Percentiles rank a stretch among this genome's conserved stretches.
Conservation (phyloP, 2,113 vertebrate species). For the Perca fluviatilis region DNA sequence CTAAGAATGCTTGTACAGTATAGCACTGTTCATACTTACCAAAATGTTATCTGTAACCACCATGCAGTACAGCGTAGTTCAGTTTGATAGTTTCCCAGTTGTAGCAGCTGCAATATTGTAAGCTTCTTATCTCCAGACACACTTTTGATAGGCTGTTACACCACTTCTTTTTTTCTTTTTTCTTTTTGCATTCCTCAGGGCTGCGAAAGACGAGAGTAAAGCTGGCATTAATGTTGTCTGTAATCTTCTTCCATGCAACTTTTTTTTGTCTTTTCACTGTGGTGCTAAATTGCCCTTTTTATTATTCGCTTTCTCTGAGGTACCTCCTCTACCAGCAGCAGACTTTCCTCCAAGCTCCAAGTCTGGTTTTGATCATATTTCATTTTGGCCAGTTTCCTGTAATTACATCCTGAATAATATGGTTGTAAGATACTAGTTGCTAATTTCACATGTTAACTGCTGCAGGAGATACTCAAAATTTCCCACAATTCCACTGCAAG, state of each 20-base stretch:
- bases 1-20: neutral
- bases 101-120: slow-evolving; percentile 8
- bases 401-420: neutral
- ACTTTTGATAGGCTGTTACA: neutral
- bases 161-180: no score
- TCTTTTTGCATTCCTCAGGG: neutral
- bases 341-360: neutral
- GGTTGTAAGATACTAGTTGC: neutral
- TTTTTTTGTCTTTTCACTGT: neutral
- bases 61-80: neutral
- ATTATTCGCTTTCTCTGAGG: neutral
- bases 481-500: neutral
- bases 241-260: neutral
- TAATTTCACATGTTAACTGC: slow-evolving; percentile 2
- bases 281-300: neutral
- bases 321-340: neutral
- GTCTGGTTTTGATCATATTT: neutral
- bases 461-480: neutral
- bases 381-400: neutral
- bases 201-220: neutral
- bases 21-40: neutral
- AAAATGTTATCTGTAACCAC: neutral
- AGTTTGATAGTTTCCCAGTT: neutral
- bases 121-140: slow-evolving; percentile 38
- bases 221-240: slow-evolving; percentile 5